Evolutionary conservation across 1,140 invertebrate genomes (phyloP).

Genomic region (Aphelenchoides besseyi): DNA sequence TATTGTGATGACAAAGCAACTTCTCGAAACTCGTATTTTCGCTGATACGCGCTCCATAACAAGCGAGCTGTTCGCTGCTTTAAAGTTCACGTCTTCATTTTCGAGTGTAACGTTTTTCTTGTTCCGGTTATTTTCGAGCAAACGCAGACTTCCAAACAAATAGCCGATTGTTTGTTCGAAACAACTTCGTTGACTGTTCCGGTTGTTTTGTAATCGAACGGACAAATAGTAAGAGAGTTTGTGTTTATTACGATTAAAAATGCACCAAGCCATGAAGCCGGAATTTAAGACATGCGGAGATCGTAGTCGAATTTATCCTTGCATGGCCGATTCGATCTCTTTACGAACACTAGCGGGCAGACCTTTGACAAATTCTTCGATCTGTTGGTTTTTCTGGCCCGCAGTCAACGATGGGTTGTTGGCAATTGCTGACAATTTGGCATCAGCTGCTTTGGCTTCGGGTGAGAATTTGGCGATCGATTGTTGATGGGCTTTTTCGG

Average conservation of each 20-base stretch:
- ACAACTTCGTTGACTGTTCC: slow-evolving; percentile 8
- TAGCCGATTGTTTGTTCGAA: slow-evolving; percentile 5
- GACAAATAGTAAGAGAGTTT: neutral
- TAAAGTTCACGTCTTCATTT: slow-evolving; percentile 27
- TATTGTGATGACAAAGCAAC: no score
- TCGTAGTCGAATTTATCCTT: slow-evolving; percentile 34
- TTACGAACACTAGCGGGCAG: slow-evolving; percentile 41
- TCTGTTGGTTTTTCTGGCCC: slow-evolving; percentile 46
- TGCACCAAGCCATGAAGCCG: no score
- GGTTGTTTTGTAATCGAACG: neutral
- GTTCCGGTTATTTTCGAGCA: neutral
- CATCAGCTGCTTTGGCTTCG: slow-evolving; percentile 50
- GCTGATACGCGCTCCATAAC: no score
- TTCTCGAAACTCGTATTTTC: no score
- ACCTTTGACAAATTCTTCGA: slow-evolving; percentile 43
- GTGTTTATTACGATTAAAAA: neutral
- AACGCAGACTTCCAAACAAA: no score
- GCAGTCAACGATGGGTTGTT: slow-evolving; percentile 46
- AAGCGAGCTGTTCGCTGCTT: no score
- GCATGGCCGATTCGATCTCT: slow-evolving; percentile 56
- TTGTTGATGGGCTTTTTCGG: slow-evolving; percentile 49
- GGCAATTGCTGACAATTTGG: slow-evolving; percentile 47
- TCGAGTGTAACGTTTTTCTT: slow-evolving; percentile 1
- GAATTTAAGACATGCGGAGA: neutral
- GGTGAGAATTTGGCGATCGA: slow-evolving; percentile 47